A percentile compares a stretch with the other conserved stretches of the same genome.
These are phyloP conservation scores for Lepidocyrtoides sp. DNA, from an alignment of 2,888 invertebrate genomes.

Conservation along the genomic window DNA sequence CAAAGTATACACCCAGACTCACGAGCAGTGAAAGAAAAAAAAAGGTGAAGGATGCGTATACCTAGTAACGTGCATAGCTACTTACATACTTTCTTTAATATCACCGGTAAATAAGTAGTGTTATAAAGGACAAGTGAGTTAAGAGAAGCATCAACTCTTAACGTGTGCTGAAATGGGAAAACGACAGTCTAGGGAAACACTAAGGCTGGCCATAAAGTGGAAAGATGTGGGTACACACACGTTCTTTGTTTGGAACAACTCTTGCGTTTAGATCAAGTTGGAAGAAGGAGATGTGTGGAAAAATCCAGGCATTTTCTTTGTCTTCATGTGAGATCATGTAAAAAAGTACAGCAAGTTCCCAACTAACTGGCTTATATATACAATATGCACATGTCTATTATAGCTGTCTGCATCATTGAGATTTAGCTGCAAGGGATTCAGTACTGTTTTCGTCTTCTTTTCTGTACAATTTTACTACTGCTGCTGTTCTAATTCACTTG, in stretches of 20 bases:
- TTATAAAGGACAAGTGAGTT: conserved; percentile 51
- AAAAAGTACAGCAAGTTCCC: too few species aligned
- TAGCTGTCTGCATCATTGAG: neutral
- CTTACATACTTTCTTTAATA: neutral
- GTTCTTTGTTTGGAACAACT: neutral
- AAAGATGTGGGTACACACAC: conserved; percentile 76
- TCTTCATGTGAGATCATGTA: too few species aligned
- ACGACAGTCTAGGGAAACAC: conserved; percentile 83
- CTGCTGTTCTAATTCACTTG: conserved; percentile 66
- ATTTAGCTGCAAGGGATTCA: conserved; percentile 40
- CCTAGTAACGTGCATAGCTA: neutral
- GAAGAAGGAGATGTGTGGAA: conserved; percentile 4
- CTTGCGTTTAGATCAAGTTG: neutral
- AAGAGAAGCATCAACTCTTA: conserved; percentile 66
- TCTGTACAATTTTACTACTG: neutral
- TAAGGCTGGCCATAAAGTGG: conserved; percentile 78
- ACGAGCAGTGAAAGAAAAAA: neutral
- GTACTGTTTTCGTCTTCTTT: neutral
- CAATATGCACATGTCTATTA: too few species aligned
- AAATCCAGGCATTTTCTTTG: conserved; percentile 4
- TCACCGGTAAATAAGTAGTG: conserved; percentile 34
- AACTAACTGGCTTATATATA: neutral
- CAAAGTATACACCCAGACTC: neutral
- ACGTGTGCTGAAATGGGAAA: conserved; percentile 81
- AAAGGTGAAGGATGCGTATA: neutral